phyloP scores from a whole-genome alignment of 1,140 invertebrate genomes.

The Whitmania pigra region DNA sequence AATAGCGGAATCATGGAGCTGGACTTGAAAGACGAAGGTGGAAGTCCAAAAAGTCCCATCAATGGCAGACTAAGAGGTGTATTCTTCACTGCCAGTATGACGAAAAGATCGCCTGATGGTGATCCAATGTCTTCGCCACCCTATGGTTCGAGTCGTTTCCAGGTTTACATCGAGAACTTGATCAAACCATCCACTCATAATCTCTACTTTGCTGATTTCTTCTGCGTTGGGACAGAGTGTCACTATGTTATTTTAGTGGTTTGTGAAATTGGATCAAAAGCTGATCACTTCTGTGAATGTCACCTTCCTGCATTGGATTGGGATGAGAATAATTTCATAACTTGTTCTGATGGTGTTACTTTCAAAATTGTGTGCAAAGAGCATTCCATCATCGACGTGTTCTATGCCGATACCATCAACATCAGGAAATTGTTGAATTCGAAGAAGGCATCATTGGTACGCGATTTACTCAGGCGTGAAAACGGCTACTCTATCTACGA shows the following conservation, averaged over 20 bases:
- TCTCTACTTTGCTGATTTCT: conserved; percentile 22
- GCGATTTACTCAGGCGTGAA: background rate
- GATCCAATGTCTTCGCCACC: background rate
- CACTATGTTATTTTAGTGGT: conserved; percentile 20
- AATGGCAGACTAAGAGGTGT: conserved; percentile 13
- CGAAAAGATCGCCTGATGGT: background rate
- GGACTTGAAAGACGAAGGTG: conserved; percentile 18
- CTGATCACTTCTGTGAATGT: conserved; percentile 16
- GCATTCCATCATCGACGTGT: background rate
- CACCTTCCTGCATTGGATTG: conserved; percentile 10
- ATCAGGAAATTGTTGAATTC: background rate
- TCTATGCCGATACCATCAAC: background rate
- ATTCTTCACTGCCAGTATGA: conserved; percentile 9
- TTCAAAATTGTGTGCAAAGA: background rate
- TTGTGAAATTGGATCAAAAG: background rate
- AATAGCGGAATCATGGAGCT: background rate
- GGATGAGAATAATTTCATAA: conserved; percentile 15
- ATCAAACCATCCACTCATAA: background rate
- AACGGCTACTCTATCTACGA: background rate
- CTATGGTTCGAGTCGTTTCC: background rate
- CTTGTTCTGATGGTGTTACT: background rate
- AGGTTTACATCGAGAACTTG: conserved; percentile 1
- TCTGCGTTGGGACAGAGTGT: conserved; percentile 4
- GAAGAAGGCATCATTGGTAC: no score
- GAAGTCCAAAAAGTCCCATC: conserved; percentile 10